Evolutionary conservation across 2,888 invertebrate species (phyloP).

Genomic region (Pseudolycoriella hygida): DNA sequence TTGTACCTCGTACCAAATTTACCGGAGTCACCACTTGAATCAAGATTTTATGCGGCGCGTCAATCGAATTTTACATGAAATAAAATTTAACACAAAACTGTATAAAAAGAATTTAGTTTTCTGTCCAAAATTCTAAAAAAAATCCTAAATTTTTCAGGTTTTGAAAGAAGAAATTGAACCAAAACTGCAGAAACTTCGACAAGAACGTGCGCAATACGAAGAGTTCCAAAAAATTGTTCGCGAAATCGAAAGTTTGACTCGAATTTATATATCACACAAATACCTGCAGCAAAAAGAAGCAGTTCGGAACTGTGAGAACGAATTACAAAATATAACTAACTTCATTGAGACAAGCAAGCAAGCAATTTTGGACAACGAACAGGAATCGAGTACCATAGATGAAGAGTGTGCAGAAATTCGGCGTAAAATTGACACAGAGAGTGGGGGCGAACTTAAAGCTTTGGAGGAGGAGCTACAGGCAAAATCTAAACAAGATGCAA

Average conservation of each 20-base stretch:
- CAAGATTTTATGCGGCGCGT: too few species aligned
- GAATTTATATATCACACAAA: slow-evolving; percentile 34
- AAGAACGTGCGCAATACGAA: slow-evolving; percentile 67
- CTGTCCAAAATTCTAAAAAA: too few species aligned
- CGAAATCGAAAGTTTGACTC: slow-evolving; percentile 65
- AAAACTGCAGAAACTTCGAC: slow-evolving; percentile 64
- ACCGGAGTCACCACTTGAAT: too few species aligned
- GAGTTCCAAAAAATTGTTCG: slow-evolving; percentile 75
- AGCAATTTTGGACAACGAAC: slow-evolving; percentile 35
- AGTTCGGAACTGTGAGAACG: slow-evolving; percentile 34
- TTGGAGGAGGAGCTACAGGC: slow-evolving; percentile 45
- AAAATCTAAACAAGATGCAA: slow-evolving; percentile 48
- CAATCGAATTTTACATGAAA: too few species aligned
- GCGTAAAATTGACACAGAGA: slow-evolving; percentile 45
- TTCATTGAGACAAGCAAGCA: slow-evolving; percentile 39
- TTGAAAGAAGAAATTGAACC: slow-evolving; percentile 80
- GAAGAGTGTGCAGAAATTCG: slow-evolving; percentile 41
- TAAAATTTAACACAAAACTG: too few species aligned
- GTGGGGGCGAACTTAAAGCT: slow-evolving; percentile 40
- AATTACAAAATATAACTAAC: slow-evolving; percentile 33
- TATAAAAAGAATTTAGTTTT: too few species aligned
- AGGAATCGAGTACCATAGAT: slow-evolving; percentile 36
- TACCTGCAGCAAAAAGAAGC: slow-evolving; percentile 30
- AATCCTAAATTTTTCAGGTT: too few species aligned
- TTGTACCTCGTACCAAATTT: too few species aligned